These are phyloP conservation scores for Cheiracanthium punctorium DNA, from an alignment of 2,888 invertebrate species.

Conservation along the genomic window DNA sequence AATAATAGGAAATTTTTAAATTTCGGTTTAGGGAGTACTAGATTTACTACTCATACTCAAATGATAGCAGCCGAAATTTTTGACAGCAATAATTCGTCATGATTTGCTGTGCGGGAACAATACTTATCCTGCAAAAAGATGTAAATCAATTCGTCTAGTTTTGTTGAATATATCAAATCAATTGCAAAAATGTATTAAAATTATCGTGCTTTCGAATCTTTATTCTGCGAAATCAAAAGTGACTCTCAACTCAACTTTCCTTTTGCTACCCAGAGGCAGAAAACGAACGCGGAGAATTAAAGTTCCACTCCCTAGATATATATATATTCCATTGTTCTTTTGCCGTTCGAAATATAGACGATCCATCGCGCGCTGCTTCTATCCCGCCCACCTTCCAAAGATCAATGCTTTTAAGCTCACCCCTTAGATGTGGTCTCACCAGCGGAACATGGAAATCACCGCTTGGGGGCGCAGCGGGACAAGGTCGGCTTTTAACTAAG, in stretches of 20 bases:
- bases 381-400: background rate
- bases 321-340: conserved; percentile 35
- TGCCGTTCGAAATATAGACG: conserved; percentile 14
- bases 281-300: conserved; percentile 5
- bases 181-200: background rate
- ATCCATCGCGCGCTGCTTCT: conserved; percentile 1
- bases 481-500: conserved; percentile 14
- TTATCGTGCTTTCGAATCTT: background rate
- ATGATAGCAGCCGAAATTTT: too few relatives aligned
- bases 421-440: conserved; percentile 1
- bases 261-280: background rate
- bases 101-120: too few relatives aligned
- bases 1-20: too few relatives aligned
- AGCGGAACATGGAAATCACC: conserved; percentile 20
- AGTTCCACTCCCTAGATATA: conserved; percentile 22
- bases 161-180: too few relatives aligned
- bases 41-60: too few relatives aligned
- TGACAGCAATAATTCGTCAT: too few relatives aligned
- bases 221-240: conserved; percentile 8
- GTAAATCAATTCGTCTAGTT: too few relatives aligned
- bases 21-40: too few relatives aligned
- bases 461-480: conserved; percentile 53
- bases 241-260: background rate
- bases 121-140: too few relatives aligned
- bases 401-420: conserved; percentile 52